Evolutionary conservation across 2,113 vertebrate species (phyloP), one percentile per base, ranked within the genome.

Genomic region (Stigmatopora nigra): DNA sequence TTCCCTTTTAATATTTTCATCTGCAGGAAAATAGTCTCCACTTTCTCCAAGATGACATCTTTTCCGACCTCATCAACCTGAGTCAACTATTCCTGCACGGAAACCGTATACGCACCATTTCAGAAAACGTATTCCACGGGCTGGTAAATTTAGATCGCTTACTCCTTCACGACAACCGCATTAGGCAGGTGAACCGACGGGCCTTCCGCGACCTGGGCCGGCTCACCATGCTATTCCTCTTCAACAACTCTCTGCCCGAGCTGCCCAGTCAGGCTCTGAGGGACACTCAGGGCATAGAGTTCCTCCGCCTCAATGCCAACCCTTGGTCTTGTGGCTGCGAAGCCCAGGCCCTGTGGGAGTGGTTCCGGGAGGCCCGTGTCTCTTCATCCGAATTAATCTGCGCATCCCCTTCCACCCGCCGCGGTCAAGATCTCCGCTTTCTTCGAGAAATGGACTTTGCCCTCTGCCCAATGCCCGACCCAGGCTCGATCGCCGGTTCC

Each of bases 301-400:
- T 98, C 88, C 92, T 98, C 71, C 92, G 95, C 68, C 95, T 98
- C 82, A 98, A 97, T 41, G 93, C 91, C 78, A 98, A 98, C 82
- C 96, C 96, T 41, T 98, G 96, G 96, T 91, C 95, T 47, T 98
- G 96, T n/a, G 96, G 95, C 87, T 98, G 96, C 59, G 94, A 95
- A 35, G 90, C 95, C 5, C 93, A 89, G 7, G 89, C 91, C 25
- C 90, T 98, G 75, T 97, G 95, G 94, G 93, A 93, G 70, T 98
- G 94, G 93, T 97, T 98, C 90, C 92, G 90, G 7, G 82, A 88
- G 58, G 91, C 92, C 6, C 93, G 92, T 0, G 90, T 96, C 68
- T 97, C 96, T 77, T 95, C 93, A 77, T 98, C 96, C 0, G 92
- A 94, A 5, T 92, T 98, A 60, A 82, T 93, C 19, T 98, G 96